Percentiles rank a stretch among this genome's conserved stretches.
phyloP scores from a whole-genome alignment of 2,888 invertebrate genomes.

The Amorpha juglandis region DNA sequence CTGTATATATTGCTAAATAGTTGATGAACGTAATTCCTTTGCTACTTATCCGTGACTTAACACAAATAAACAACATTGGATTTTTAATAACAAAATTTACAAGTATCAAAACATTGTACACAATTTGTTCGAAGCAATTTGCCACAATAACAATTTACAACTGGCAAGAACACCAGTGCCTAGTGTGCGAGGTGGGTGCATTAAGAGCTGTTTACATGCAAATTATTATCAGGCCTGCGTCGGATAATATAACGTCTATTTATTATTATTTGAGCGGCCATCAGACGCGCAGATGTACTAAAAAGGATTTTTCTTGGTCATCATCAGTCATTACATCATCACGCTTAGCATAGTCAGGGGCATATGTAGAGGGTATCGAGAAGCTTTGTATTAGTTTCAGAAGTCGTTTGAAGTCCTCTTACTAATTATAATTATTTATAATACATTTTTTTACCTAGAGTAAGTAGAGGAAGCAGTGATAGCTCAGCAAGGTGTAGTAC shows the following conservation, averaged over 20 bases:
- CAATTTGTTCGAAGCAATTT: conserved; percentile 20
- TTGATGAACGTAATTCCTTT: no score
- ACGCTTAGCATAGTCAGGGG: no score
- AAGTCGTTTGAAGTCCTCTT: no score
- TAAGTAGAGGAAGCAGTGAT: no score
- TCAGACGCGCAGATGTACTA: not conserved
- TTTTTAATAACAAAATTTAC: not conserved
- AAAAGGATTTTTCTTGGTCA: not conserved
- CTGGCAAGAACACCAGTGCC: conserved; percentile 7
- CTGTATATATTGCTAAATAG: no score
- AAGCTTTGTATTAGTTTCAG: no score
- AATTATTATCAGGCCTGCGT: conserved; percentile 15
- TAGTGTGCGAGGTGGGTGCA: conserved; percentile 1
- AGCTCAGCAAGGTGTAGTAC: no score
- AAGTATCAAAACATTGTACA: not conserved
- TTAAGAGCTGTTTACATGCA: conserved; percentile 21
- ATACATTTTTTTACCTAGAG: no score
- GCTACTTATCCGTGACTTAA: no score
- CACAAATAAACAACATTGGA: not conserved
- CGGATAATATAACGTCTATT: conserved; percentile 8
- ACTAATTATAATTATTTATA: no score
- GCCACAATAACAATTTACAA: conserved; percentile 17
- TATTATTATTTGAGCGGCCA: conserved; percentile 15
- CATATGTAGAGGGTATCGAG: no score
- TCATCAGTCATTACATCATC: no score